phyloP scores from a whole-genome alignment of 92 coral and sea anemone genomes.

The Zoanthus sansibaricus region DNA sequence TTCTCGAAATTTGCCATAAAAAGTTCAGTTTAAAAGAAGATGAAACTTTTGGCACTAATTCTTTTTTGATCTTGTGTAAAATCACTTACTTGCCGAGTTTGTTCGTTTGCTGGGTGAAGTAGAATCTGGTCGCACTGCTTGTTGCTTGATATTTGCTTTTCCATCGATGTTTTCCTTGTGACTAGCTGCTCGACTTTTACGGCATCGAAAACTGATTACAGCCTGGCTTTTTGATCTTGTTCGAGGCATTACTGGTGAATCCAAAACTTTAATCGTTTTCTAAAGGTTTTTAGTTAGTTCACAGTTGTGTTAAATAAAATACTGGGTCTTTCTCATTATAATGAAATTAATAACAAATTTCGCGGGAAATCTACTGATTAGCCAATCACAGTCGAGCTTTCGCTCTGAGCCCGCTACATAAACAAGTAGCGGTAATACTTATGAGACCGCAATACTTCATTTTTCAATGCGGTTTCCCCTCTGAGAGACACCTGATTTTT shows the following conservation, averaged over 20 bases:
- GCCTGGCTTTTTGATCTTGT: conserved; percentile 74
- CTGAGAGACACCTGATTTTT: conserved; percentile 43
- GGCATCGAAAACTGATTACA: conserved; percentile 81
- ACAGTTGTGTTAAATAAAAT: not conserved
- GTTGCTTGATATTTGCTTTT: not conserved
- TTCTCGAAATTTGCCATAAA: not conserved
- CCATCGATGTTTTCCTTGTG: conserved; percentile 59
- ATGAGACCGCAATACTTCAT: conserved; percentile 27
- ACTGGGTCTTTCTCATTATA: not conserved
- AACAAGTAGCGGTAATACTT: not conserved
- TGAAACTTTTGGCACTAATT: not conserved
- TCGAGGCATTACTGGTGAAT: conserved; percentile 69
- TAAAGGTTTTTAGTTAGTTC: not conserved
- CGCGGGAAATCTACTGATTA: conserved; percentile 16
- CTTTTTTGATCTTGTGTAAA: not conserved
- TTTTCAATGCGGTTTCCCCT: conserved; percentile 14
- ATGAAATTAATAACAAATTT: conserved; percentile 17
- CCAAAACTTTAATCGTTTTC: not conserved
- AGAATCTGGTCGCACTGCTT: conserved; percentile 27
- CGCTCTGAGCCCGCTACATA: conserved; percentile 14
- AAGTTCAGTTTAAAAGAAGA: not conserved
- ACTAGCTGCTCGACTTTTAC: conserved; percentile 72
- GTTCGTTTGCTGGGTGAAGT: conserved; percentile 82
- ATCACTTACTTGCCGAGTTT: conserved; percentile 65
- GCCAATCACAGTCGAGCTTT: conserved; percentile 20